Evolutionary conservation across 1,140 invertebrate species (phyloP), one percentile per base, ranked within the genome.

Genomic region (Camponotus floridanus): DNA sequence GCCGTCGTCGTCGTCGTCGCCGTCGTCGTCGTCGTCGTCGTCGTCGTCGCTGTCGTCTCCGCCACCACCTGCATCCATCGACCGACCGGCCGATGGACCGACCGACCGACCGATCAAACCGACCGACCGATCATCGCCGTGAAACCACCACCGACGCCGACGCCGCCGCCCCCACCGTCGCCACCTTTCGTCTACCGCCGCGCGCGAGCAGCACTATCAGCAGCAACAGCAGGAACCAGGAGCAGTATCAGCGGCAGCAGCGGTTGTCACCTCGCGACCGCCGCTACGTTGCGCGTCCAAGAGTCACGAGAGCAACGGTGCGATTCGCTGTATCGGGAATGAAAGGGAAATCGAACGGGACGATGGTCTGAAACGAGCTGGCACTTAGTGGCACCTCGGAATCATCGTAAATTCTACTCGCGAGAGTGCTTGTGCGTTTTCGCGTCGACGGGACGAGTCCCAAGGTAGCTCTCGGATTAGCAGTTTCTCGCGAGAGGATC

Each of bases 21-120:
- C 26, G 15, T 33, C 45, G 68, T 36, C 3, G 68, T 55, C 51
- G 51, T 55, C 18, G 51, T 55, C 15, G 51, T 55, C 51, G 51
- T 61, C 8, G 59, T 62, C 59, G 59, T 62, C 26, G 21, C 5
- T 13, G 21, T 4, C 57, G 7, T 39, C 57, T 11, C 26, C 13
- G 18, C 85, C 83, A 87, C 85, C 87, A 81, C 76, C 86, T 65
- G 62, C 76, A 87, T 62, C 73, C 48, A 74, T 86, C 89, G 73
- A 85, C 81, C 85, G 48, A 87, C 87, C 92, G 86, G 90, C 78
- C 86, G 78, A 80, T 48, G 86, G 55, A 78, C 80, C 80, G 31
- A 87, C 87, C 91, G 79, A 86, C 83, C 88, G 70, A 85, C 26
- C 85, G 57, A 78, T 68, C 76, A 39, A 62, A 85, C 64, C 86